Evolutionary conservation across 2,888 invertebrate genomes (phyloP).

Genomic region (Tetramorium bicarinatum): DNA sequence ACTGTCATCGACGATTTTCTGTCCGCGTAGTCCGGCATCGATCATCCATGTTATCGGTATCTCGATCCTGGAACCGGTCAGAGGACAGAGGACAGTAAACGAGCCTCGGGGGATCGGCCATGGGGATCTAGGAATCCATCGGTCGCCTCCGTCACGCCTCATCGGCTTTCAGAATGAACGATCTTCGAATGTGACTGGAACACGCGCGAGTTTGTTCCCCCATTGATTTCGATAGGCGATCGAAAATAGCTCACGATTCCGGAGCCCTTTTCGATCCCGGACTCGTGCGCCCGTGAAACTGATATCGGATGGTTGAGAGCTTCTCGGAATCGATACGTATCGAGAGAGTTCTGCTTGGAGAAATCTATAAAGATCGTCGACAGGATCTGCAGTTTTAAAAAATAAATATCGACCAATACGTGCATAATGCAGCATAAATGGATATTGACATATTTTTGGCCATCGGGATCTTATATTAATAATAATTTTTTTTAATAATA

Average conservation of each 20-base stretch:
- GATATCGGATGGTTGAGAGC: slow-evolving; percentile 5
- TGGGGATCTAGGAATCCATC: slow-evolving; percentile 81
- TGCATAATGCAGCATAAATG: not conserved
- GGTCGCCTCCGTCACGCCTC: slow-evolving; percentile 81
- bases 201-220: slow-evolving; percentile 57
- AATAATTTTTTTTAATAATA: not conserved
- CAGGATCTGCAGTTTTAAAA: not conserved
- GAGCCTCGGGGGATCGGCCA: slow-evolving; percentile 75
- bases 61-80: slow-evolving; percentile 80
- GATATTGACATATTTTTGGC: not conserved
- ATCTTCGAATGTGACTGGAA: slow-evolving; percentile 73
- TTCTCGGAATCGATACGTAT: not conserved
- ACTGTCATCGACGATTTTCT: slow-evolving; percentile 73
- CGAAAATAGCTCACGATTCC: slow-evolving; percentile 27
- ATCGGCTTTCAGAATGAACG: slow-evolving; percentile 83
- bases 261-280: not conserved
- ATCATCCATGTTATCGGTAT: slow-evolving; percentile 85
- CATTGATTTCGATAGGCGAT: slow-evolving; percentile 53
- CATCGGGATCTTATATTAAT: not conserved
- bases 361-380: not conserved
- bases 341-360: not conserved
- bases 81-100: slow-evolving; percentile 69
- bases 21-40: slow-evolving; percentile 80
- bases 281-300: slow-evolving; percentile 23
- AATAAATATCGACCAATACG: not conserved